Evolutionary conservation across 1,140 invertebrate species (phyloP), one percentile per base, ranked within the genome.

Genomic region (Heliothis subflexa): DNA sequence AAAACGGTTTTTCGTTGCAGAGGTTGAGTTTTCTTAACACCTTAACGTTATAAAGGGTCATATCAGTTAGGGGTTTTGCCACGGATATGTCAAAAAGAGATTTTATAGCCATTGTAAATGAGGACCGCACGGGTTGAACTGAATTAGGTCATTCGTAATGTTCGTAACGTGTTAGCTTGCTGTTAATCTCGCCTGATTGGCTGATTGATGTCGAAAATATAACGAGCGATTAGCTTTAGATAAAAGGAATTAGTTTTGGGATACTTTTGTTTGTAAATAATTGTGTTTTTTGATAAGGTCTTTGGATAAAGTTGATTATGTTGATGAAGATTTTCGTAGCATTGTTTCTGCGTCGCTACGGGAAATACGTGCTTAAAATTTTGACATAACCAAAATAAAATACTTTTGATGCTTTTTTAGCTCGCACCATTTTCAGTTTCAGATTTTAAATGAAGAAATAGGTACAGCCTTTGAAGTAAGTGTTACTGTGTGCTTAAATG

Each of bases 1-100:
- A 76, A 66, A 80, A 80, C 55, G 9, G 47, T 64, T 85, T 85
- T 86, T 0, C 3, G 1, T 11, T 78, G 68, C 1, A 33, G 0
- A 1, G 0, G 0, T 0, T 3, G 14, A 81, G 77, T 82, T 90
- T 91, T 89, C 92, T 92, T 92, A 93, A 93, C 92, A 92, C 92
- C 89, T 93, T 91, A 89, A 85, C 84, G 81, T 86, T 88, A 88
- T 89, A 91, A 91, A 90, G 89, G 90, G 89, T 93, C 89, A 88
- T 92, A 93, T 93, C 91, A 86, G 91, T 93, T 92, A 93, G 90
- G 90, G 89, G 89, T 93, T 93, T 92, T 93, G 92, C 92, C 92
- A 92, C 89, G 91, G 92, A 92, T 92, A 91, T 89, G 92, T 93
- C 92, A 93, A 93, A 88, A 93, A 92, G 87, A 87, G 91, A 85